phyloP scores from a whole-genome alignment of 1,140 invertebrate genomes.

The Drosophila funebris region DNA sequence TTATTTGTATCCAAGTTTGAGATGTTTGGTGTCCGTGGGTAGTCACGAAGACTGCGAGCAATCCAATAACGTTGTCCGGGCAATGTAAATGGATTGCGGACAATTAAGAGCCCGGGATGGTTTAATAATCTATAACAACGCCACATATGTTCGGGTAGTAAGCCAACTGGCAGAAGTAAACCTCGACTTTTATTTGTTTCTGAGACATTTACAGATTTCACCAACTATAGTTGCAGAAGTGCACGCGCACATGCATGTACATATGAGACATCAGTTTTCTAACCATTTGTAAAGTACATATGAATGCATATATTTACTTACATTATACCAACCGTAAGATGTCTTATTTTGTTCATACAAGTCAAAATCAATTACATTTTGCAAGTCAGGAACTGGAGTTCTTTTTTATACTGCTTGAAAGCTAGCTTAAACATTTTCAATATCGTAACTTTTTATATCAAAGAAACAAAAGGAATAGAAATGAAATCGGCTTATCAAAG shows the following conservation, averaged over 20 bases:
- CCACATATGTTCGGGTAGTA: conserved; percentile 86
- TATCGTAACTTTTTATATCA: no score
- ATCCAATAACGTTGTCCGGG: conserved; percentile 93
- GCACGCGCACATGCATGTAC: neutral
- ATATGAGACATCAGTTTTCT: no score
- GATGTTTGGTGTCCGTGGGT: conserved; percentile 90
- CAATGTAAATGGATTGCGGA: conserved; percentile 92
- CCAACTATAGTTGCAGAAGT: conserved; percentile 15
- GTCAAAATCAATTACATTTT: conserved; percentile 85
- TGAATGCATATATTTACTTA: conserved; percentile 14
- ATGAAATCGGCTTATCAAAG: no score
- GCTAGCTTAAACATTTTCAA: conserved; percentile 84
- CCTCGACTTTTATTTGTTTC: neutral
- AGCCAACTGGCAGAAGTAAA: conserved; percentile 17
- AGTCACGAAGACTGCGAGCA: conserved; percentile 90
- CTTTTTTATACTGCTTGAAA: conserved; percentile 87
- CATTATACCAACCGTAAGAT: neutral
- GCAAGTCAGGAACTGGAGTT: conserved; percentile 84
- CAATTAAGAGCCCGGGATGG: conserved; percentile 90
- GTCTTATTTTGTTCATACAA: conserved; percentile 5
- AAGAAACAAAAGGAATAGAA: no score
- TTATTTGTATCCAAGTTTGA: conserved; percentile 88
- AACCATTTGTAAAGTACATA: conserved; percentile 50
- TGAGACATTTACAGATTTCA: neutral
- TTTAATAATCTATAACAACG: conserved; percentile 85